phyloP scores from a whole-genome alignment of 2,888 invertebrate species.

The Junonia oenone region DNA sequence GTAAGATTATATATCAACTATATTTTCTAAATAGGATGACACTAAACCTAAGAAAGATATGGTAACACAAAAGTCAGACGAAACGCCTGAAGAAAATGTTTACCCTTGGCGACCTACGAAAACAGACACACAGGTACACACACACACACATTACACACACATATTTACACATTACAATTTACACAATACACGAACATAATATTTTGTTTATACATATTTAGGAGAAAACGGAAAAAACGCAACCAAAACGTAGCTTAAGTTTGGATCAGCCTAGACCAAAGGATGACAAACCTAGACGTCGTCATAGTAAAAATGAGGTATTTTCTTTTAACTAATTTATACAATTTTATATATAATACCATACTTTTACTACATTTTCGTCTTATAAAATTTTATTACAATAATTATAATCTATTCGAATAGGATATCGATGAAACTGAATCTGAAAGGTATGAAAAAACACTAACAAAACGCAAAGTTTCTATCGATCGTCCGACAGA shows the following conservation, averaged over 20 bases:
- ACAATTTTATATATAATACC: constrained; percentile 4
- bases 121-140: constrained; percentile 47
- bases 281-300: constrained; percentile 37
- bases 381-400: not conserved
- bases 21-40: constrained; percentile 63
- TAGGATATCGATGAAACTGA: constrained; percentile 43
- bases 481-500: constrained; percentile 39
- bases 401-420: constrained; percentile 15
- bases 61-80: constrained; percentile 46
- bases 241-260: constrained; percentile 50
- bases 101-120: constrained; percentile 68
- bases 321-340: no score
- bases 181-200: constrained; percentile 18
- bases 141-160: constrained; percentile 46
- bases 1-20: not conserved
- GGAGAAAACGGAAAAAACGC: constrained; percentile 45
- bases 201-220: constrained; percentile 35
- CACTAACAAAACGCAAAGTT: constrained; percentile 39
- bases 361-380: not conserved
- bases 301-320: constrained; percentile 52
- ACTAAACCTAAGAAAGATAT: constrained; percentile 54
- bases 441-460: constrained; percentile 35
- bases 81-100: constrained; percentile 63
- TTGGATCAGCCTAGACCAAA: constrained; percentile 38
- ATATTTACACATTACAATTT: not conserved